Conservation (phyloP, 2,113 vertebrate species). For the Syrrhaptes paradoxus region DNA sequence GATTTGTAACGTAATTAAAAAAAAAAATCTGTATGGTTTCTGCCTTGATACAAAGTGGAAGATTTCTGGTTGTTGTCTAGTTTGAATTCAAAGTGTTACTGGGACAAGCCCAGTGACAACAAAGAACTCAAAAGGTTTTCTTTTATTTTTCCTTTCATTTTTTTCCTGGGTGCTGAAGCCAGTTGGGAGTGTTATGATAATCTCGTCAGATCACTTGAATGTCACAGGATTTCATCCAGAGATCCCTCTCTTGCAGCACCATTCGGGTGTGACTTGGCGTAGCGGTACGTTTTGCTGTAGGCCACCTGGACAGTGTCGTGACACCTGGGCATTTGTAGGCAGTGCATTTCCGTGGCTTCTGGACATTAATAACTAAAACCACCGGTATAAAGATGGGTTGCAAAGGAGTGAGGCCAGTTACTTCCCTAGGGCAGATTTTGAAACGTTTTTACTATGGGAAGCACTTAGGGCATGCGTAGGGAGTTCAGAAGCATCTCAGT, state of each 20-base stretch:
- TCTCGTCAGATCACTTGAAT: neutral
- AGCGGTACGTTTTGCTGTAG: neutral
- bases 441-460: neutral
- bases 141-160: neutral
- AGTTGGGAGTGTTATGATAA: neutral
- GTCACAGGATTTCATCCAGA: neutral
- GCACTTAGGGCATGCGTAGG: neutral
- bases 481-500: neutral
- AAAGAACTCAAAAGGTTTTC: neutral
- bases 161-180: neutral
- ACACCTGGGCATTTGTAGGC: neutral
- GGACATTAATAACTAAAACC: neutral
- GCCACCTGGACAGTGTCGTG: neutral
- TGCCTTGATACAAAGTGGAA: neutral
- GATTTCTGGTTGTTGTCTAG: neutral
- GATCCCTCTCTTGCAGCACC: neutral
- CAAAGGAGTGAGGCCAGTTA: neutral
- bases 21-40: neutral
- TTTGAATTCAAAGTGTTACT: neutral
- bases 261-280: neutral
- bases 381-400: neutral
- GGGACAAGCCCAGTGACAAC: neutral
- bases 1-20: neutral
- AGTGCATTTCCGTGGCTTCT: neutral
- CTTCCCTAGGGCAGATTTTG: neutral